A percentile compares a stretch with the other conserved stretches of the same genome.
Evolutionary conservation across 92 coral and sea anemone species (phyloP).

Genomic region (Phenganax marumi): DNA sequence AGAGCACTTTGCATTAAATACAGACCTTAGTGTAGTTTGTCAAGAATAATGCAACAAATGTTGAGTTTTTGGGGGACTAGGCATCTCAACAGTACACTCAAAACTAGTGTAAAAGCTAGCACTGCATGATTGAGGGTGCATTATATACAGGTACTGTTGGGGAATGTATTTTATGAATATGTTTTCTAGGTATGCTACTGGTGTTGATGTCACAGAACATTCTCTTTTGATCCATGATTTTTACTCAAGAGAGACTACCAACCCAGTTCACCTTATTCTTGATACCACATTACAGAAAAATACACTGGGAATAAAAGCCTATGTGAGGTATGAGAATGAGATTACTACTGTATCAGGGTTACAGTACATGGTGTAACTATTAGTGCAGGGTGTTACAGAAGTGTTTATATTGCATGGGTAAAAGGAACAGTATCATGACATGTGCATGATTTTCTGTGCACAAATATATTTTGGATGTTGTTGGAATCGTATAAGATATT

Average conservation of each 20-base stretch:
- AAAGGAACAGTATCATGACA: no score
- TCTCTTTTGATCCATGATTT: slow-evolving; percentile 90
- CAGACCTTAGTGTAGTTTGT: no score
- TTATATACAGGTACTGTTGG: neutral
- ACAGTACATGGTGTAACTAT: neutral
- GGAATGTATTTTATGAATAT: neutral
- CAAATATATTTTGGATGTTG: no score
- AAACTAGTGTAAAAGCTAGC: no score
- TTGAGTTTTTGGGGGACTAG: no score
- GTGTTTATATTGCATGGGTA: neutral
- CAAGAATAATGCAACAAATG: no score
- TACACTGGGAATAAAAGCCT: slow-evolving; percentile 81
- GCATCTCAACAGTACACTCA: no score
- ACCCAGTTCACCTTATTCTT: slow-evolving; percentile 86
- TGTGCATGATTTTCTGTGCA: no score
- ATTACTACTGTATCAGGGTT: neutral
- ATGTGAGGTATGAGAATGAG: slow-evolving; percentile 66
- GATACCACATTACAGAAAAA: slow-evolving; percentile 85
- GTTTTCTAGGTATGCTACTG: slow-evolving; percentile 92
- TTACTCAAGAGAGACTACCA: slow-evolving; percentile 86
- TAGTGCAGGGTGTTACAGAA: neutral
- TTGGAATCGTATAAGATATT: no score
- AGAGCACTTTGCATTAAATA: no score
- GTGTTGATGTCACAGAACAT: slow-evolving; percentile 92
- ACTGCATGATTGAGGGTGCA: neutral